Conservation (phyloP, 2,113 vertebrate species). For the Maccullochella peelii region DNA sequence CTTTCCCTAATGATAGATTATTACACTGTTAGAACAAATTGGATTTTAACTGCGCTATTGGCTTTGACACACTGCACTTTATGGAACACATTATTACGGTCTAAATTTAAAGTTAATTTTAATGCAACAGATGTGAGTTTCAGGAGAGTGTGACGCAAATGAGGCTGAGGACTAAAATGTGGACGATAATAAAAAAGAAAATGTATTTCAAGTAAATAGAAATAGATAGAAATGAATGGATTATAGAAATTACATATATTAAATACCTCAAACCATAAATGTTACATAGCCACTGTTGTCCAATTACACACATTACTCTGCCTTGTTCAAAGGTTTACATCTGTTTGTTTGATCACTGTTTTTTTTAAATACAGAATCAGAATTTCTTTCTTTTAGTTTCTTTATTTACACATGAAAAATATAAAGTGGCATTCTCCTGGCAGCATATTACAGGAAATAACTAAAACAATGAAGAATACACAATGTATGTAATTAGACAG, state of each 20-base stretch:
- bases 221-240: not conserved
- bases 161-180: constrained; percentile 8
- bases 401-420: too few species aligned
- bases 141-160: constrained; percentile 8
- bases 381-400: too few species aligned
- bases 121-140: not conserved
- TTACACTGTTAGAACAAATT: not conserved
- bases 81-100: not conserved
- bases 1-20: constrained; percentile 7
- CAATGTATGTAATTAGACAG: too few species aligned
- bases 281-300: not conserved
- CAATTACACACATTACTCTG: not conserved
- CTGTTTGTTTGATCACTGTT: not conserved
- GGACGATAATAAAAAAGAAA: not conserved
- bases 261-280: not conserved
- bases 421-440: too few species aligned
- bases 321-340: not conserved
- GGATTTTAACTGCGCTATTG: not conserved
- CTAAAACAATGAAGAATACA: too few species aligned
- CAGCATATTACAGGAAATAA: too few species aligned
- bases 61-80: not conserved
- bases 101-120: not conserved
- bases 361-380: too few species aligned
- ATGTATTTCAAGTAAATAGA: not conserved
- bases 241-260: not conserved